Conservation (phyloP, 2,888 invertebrate species). For the Philaethria dido region DNA sequence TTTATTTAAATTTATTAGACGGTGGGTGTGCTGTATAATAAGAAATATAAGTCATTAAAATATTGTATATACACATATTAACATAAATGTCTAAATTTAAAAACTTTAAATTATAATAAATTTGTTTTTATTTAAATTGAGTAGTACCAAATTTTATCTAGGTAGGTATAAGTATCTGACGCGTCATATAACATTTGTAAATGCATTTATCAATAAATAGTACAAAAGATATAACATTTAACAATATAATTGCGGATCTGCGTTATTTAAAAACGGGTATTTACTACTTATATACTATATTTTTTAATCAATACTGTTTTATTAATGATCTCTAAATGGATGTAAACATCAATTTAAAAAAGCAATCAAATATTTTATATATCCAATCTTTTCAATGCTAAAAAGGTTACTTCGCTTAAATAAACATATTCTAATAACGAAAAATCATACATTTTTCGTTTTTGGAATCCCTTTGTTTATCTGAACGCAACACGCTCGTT, state of each 20-base stretch:
- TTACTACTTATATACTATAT: neutral
- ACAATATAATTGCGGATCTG: conserved; percentile 21
- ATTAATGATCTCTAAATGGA: neutral
- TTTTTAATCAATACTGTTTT: neutral
- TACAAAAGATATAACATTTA: conserved; percentile 4
- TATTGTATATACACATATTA: neutral
- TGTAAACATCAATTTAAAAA: neutral
- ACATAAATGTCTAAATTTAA: neutral
- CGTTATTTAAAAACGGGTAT: conserved; percentile 17
- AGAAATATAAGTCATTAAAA: neutral
- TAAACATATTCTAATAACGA: conserved; percentile 1
- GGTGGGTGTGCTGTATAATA: neutral
- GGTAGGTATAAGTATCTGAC: neutral
- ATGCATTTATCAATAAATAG: conserved; percentile 7
- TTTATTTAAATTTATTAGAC: conserved; percentile 51
- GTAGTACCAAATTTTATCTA: neutral
- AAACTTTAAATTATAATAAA: neutral
- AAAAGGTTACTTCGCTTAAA: neutral
- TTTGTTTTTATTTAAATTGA: neutral
- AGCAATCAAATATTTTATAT: neutral
- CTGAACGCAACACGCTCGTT: conserved; percentile 32
- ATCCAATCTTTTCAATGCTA: neutral
- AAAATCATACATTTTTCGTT: conserved; percentile 12
- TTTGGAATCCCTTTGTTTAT: conserved; percentile 28
- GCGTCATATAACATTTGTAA: neutral